phyloP scores from a whole-genome alignment of 1,140 invertebrate genomes.

The Phymastichus coffea region DNA sequence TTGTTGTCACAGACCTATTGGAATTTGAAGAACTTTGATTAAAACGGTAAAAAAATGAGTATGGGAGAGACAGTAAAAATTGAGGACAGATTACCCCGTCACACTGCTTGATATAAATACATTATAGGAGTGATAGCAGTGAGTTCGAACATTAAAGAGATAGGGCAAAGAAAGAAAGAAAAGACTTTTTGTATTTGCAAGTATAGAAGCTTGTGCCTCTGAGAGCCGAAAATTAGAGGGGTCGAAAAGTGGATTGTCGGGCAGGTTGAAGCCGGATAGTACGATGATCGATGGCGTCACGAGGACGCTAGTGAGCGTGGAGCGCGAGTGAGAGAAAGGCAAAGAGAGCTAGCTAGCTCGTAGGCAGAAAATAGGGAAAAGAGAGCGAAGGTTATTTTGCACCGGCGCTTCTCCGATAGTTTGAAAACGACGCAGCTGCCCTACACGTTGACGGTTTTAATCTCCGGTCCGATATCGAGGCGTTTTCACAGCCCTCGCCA shows the following conservation, averaged over 20 bases:
- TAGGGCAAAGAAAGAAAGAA: no score
- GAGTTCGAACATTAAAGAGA: no score
- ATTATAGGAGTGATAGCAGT: no score
- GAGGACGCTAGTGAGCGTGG: background rate
- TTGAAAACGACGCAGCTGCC: constrained; percentile 5
- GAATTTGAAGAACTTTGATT: no score
- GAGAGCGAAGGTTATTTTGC: constrained; percentile 24
- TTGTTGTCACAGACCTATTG: no score
- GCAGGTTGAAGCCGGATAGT: background rate
- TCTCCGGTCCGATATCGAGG: constrained; percentile 29
- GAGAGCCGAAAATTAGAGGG: constrained; percentile 24
- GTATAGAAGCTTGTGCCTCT: no score
- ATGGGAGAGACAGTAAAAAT: no score
- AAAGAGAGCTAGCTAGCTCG: no score
- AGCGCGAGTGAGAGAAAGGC: constrained; percentile 3
- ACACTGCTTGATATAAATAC: no score
- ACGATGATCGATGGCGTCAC: constrained; percentile 22
- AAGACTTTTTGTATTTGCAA: background rate
- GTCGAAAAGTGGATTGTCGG: background rate
- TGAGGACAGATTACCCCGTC: no score
- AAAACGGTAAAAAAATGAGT: no score
- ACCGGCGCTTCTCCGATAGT: constrained; percentile 18
- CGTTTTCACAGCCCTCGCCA: background rate
- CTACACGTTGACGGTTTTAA: constrained; percentile 29
- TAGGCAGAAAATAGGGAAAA: constrained; percentile 41